Evolutionary conservation across 2,888 invertebrate species (phyloP), one percentile per base, ranked within the genome.

Genomic region (Pteria penguin): DNA sequence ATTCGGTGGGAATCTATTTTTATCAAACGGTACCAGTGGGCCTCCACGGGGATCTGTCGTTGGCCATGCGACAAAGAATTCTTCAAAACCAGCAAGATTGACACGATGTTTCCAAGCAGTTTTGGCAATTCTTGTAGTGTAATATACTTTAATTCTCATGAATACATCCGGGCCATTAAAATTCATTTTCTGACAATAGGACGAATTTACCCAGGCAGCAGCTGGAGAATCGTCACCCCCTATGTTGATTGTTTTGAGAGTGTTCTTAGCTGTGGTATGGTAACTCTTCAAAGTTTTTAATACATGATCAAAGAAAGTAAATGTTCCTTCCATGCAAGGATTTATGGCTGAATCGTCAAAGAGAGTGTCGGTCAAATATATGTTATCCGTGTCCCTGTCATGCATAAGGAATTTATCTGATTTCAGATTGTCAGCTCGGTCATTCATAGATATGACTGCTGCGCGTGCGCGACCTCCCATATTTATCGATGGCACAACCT

Each of bases 401-500:
- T 68, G 68, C 4, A 74, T 31, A 1, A 31, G 26, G 31, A 60
- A 70, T 11, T 60, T 31, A 32, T 54, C 24, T 8, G 74, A 31
- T 32, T 57, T 62, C 2, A 65, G 58, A 54, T 70, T 72, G 14
- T 69, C 72, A 8, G 67, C 66, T 26, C 73, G 72, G 18, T 63
- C 61, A 22, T 75, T 69, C 78, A 78, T 78, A n/a, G 77, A 62
- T 22, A 75, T 65, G 36, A 82, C 77, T 18, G 82, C 79, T 22
- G 83, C 83, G 18, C 75, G 76, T 11, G 76, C 72, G 45, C 83
- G 79, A 1, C 85, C 80, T 0, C 80, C 84, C 71, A 82, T 72
- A 69, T 86, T 87, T 26, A 86, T 74, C 68, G 83, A 84, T 0
- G 86, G 86, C 60, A 86, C 81, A 4, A 87, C 76, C 58, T 76